Base-by-base conservation (phyloP, 2,888 invertebrate genomes). In the Petrolisthes manimaculis region DNA sequence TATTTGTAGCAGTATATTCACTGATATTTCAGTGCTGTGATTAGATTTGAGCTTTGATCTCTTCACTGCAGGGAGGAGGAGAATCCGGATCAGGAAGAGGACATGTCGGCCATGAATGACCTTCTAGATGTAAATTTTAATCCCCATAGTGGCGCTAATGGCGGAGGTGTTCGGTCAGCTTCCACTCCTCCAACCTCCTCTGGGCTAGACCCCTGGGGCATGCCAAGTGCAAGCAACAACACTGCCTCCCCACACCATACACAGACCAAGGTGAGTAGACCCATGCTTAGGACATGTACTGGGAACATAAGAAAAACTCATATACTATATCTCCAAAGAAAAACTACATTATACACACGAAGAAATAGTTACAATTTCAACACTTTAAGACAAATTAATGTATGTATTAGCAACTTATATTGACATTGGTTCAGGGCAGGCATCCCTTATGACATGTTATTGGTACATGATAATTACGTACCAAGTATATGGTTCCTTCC, bases 121-220 rank as follows among this genome's bases (percentile, higher is more conserved):
- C 90, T 91, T 56, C 86, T 91, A 61, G 90, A 91, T 67, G 88
- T 90, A 89, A 91, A 88, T 90, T 91, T 91, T 85, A 91, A 84
- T 79, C 89, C 91, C 55, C 86, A 89, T 56, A 83, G 89, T 21
- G 79, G 83, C 71, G 81, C 78, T 53, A 87, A 82, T 67, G 87
- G 90, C 79, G 84, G 85, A 71, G 84, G 61, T 12, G 89, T 89
- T 75, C 88, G 86, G 24, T 74, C 87, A 67, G 81, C 89, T 75
- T 86, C 88, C 79, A 84, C 91, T 18, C 89, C 94, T 91, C 93
- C 94, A 21, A 94, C 94, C 91, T 94, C 93, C 89, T 86, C 89
- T 69, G 78, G 94, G 92, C 90, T 91, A 55, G 97, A 97, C 94
- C 96, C 97, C 4, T 97, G 97, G 97, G 96, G 95, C 55, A 94